These are phyloP conservation scores for Loris lydekkerianus DNA, from an alignment of 2,797 vertebrate genomes.

Conservation along the genomic window DNA sequence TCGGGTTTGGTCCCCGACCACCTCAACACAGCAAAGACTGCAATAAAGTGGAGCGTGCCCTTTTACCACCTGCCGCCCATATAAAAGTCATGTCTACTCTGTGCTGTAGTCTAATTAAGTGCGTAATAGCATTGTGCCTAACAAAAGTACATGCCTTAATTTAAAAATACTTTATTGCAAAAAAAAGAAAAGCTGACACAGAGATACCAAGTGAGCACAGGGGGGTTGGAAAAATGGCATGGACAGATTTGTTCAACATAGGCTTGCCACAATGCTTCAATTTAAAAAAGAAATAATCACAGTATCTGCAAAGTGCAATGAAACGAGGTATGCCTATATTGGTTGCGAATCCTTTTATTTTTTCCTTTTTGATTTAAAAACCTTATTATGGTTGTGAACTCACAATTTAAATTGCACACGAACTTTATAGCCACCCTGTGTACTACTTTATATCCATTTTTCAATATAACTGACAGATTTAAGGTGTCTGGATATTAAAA, in stretches of 20 bases:
- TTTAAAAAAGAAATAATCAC: not conserved
- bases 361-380: not conserved
- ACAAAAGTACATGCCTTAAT: not conserved
- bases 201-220: not conserved
- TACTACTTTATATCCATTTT: not conserved
- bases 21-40: not conserved
- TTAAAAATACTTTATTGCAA: not conserved
- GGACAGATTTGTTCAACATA: not conserved
- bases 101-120: not conserved
- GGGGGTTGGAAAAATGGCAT: too few relatives aligned
- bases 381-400: not conserved
- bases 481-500: slow-evolving; percentile 37
- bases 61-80: not conserved
- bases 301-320: not conserved
- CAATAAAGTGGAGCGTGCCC: too few relatives aligned
- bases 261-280: not conserved
- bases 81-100: not conserved
- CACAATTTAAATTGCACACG: not conserved
- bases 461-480: not conserved
- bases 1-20: not conserved
- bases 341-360: too few relatives aligned
- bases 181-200: not conserved
- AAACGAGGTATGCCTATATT: not conserved
- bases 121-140: not conserved
- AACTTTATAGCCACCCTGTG: too few relatives aligned